phyloP scores from a whole-genome alignment of 2,888 invertebrate genomes.

The Mimumesa dahlbomi region DNA sequence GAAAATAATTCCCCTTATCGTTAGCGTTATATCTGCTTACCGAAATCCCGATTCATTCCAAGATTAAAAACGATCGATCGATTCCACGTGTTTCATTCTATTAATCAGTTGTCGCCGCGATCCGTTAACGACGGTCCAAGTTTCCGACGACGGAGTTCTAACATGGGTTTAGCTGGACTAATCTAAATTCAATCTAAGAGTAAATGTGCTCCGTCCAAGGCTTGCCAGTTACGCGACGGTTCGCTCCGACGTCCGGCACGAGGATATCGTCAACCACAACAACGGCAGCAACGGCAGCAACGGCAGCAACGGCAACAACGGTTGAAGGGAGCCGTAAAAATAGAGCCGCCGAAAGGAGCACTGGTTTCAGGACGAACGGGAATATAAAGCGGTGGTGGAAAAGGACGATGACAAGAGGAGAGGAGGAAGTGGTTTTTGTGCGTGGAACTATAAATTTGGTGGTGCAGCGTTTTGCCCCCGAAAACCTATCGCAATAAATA shows the following conservation, averaged over 20 bases:
- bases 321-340: neutral
- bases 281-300: too few species aligned
- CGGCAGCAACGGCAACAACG: neutral
- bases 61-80: too few species aligned
- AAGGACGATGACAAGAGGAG: constrained; percentile 36
- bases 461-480: constrained; percentile 72
- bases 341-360: neutral
- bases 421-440: constrained; percentile 64
- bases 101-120: too few species aligned
- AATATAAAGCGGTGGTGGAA: neutral
- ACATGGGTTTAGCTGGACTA: neutral
- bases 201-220: too few species aligned
- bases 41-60: too few species aligned
- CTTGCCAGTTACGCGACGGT: neutral
- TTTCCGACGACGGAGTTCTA: too few species aligned
- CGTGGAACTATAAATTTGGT: constrained; percentile 74
- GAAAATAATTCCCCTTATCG: too few species aligned
- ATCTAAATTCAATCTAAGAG: neutral
- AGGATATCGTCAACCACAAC: too few species aligned
- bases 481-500: constrained; percentile 80
- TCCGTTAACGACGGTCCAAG: too few species aligned
- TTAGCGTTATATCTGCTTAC: too few species aligned
- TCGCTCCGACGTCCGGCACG: too few species aligned
- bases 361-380: neutral
- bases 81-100: too few species aligned